A percentile compares a stretch with the other conserved stretches of the same genome.
Conservation (phyloP, 2,888 invertebrate genomes). For the Synergus itoensis region DNA sequence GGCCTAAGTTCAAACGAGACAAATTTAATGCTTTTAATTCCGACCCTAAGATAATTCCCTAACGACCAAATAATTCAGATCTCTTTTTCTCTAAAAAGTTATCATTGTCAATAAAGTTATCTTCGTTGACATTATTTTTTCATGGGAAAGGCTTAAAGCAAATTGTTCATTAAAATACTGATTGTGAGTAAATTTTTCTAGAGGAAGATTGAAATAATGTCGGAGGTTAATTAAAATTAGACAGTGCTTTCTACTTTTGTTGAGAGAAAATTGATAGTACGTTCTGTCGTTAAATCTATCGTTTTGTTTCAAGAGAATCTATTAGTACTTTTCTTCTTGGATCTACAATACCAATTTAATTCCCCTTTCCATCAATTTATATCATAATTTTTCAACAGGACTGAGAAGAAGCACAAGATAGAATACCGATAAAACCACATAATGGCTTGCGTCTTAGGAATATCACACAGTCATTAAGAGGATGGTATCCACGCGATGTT, state of each 20-base stretch:
- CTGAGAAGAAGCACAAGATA: conserved; percentile 21
- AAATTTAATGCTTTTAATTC: not conserved
- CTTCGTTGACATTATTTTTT: too few relatives aligned
- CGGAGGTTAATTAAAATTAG: too few relatives aligned
- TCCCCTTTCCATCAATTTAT: conserved; percentile 28
- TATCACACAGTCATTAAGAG: conserved; percentile 37
- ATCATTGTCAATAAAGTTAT: too few relatives aligned
- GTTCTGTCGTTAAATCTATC: not conserved
- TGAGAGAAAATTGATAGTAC: not conserved
- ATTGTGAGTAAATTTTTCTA: too few relatives aligned
- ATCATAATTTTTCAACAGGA: conserved; percentile 18
- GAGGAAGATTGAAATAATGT: too few relatives aligned
- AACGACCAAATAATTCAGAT: too few relatives aligned
- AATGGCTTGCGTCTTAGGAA: conserved; percentile 30
- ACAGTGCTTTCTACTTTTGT: not conserved
- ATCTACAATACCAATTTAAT: not conserved
- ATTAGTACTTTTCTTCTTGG: not conserved
- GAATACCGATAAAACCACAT: conserved; percentile 37
- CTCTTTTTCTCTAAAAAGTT: not conserved
- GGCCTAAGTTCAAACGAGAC: conserved; percentile 43
- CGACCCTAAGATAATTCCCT: too few relatives aligned
- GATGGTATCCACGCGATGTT: conserved; percentile 28
- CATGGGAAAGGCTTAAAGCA: too few relatives aligned
- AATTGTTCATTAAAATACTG: too few relatives aligned
- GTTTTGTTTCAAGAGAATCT: not conserved